These are phyloP conservation scores for Nerophis lumbriciformis DNA, from an alignment of 2,113 vertebrate genomes.

Conservation along the genomic window DNA sequence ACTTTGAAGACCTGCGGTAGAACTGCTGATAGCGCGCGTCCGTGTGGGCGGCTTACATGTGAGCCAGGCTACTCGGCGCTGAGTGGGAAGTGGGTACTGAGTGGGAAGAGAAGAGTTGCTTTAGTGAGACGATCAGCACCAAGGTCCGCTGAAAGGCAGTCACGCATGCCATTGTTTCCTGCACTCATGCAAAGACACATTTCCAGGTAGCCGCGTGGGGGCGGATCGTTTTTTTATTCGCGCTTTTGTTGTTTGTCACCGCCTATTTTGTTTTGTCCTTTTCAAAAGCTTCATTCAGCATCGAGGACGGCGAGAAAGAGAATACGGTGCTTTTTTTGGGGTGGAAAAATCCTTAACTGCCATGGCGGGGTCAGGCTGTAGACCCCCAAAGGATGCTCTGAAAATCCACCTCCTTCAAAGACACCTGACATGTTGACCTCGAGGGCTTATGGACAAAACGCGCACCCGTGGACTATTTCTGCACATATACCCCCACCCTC, in stretches of 20 bases:
- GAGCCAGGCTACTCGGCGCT: constrained; percentile 64
- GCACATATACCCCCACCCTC: too few species aligned
- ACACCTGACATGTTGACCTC: too few species aligned
- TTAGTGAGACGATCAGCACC: constrained; percentile 58
- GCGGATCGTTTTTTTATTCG: constrained; percentile 12
- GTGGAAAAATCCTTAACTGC: background rate
- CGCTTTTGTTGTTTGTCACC: background rate
- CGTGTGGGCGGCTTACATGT: constrained; percentile 63
- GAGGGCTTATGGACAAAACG: too few species aligned
- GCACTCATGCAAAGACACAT: constrained; percentile 27
- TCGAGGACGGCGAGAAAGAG: too few species aligned
- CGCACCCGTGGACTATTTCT: too few species aligned
- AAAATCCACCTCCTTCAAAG: too few species aligned
- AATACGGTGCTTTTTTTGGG: too few species aligned
- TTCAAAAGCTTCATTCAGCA: too few species aligned
- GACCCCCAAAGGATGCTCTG: too few species aligned
- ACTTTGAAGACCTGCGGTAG: constrained; percentile 27
- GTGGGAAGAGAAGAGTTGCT: constrained; percentile 68
- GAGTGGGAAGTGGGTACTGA: constrained; percentile 67
- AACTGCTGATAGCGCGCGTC: constrained; percentile 41
- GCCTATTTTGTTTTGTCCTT: background rate
- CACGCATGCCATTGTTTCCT: constrained; percentile 54
- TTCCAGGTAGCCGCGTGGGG: constrained; percentile 24
- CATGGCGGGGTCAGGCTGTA: too few species aligned
- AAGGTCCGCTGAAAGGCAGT: constrained; percentile 55